These are phyloP conservation scores for Bombus picipes DNA, from an alignment of 1,140 invertebrate genomes.

Conservation along the genomic window DNA sequence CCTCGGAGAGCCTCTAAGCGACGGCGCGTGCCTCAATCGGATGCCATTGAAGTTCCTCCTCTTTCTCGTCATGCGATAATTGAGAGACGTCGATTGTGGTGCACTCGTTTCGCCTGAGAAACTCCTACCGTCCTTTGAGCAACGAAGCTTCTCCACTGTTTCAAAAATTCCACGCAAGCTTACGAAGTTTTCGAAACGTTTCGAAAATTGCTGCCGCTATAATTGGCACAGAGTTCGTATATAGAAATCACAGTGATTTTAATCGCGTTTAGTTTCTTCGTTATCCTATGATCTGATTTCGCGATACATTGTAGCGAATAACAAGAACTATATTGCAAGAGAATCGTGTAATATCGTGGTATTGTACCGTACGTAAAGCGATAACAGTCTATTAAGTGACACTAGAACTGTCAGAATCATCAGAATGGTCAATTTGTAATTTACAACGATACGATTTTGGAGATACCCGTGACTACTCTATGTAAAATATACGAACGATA, in stretches of 20 bases:
- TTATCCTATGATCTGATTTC: background rate
- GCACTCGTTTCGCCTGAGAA: slow-evolving; percentile 50
- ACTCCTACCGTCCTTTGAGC: background rate
- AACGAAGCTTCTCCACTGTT: background rate
- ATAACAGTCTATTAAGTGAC: too few relatives aligned
- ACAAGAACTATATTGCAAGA: too few relatives aligned
- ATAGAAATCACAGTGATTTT: background rate
- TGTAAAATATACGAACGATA: background rate
- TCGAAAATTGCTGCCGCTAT: background rate
- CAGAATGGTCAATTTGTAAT: background rate
- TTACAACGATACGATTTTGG: background rate
- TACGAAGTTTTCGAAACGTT: background rate
- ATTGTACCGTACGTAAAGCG: too few relatives aligned
- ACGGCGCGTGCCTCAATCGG: slow-evolving; percentile 79
- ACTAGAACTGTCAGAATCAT: background rate
- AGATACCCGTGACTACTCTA: background rate
- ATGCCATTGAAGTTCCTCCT: slow-evolving; percentile 76
- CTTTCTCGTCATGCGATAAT: slow-evolving; percentile 62
- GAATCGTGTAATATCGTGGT: too few relatives aligned
- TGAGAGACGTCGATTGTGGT: slow-evolving; percentile 62
- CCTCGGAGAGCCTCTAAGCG: slow-evolving; percentile 74
- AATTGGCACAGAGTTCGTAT: background rate
- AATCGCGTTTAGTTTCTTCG: background rate
- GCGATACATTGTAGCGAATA: too few relatives aligned
- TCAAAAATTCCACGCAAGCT: background rate